phyloP scores from a whole-genome alignment of 2,888 invertebrate species.

The Mantis religiosa region DNA sequence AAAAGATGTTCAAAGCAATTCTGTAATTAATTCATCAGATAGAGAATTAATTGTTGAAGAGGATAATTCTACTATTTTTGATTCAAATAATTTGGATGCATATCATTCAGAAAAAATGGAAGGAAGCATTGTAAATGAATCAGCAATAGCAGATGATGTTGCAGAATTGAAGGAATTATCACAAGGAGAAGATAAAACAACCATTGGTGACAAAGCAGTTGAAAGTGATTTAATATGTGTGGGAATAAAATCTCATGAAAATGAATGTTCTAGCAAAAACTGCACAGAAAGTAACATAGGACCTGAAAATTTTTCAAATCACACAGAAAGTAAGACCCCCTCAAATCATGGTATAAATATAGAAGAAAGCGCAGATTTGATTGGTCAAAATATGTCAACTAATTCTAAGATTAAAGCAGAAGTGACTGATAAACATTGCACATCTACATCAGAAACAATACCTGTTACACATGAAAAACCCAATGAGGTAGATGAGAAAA shows the following conservation, averaged over 20 bases:
- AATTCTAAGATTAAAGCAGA: background rate
- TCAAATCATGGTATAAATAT: background rate
- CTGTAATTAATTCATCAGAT: background rate
- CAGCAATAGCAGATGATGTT: background rate
- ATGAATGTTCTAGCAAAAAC: background rate
- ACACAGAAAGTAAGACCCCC: background rate
- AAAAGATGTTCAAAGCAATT: background rate
- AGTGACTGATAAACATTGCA: background rate
- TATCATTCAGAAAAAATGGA: background rate
- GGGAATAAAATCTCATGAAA: background rate
- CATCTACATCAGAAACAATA: background rate
- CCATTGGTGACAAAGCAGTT: background rate
- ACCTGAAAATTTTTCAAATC: background rate
- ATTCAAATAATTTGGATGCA: background rate
- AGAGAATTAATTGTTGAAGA: background rate
- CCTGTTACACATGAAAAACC: background rate
- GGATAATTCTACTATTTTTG: background rate
- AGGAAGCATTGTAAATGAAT: background rate
- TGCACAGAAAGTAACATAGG: background rate
- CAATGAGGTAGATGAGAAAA: conserved; percentile 11
- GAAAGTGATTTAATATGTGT: background rate
- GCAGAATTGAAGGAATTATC: background rate
- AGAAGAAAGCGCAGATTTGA: background rate
- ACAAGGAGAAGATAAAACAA: background rate
- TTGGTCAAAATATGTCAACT: background rate